Base-by-base conservation (phyloP, 2,113 vertebrate species). In the Peromyscus polionotus region DNA sequence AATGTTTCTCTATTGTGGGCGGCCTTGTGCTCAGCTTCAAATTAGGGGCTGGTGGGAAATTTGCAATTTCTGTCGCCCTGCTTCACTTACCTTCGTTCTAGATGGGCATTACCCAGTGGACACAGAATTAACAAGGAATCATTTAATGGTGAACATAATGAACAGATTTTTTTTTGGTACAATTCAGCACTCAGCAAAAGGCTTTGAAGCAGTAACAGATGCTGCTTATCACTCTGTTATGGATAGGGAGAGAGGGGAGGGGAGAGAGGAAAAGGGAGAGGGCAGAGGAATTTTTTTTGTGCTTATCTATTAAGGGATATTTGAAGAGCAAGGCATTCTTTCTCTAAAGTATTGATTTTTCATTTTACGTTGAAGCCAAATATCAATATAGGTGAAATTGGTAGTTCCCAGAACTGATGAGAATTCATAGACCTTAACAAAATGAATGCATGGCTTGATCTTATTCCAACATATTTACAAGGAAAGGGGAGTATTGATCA, bases 331-430 rank as follows among this genome's bases (percentile, higher is more conserved):
- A 94, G 63, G 24, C 28, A 86, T 70, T 83, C 73, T 98, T 97
- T 97, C 73, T 93, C 65, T 97, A 97, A 97, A 96, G 72, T 97
- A 97, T 93, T 97, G 97, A 97, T 97, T 97, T 98, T 96, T 94
- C 96, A 97, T 95, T 98, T 97, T 95, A 97, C 92, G 75, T 96
- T 98, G 84, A 65, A 97, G 94, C 75, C 95, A 97, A 97, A 96
- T 97, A 97, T 97, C 97, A 97, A 96, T 97, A 97, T 97, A 94
- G 86, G 87, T 96, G 96, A 97, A 96, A 96, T 77, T 97, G 96
- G 96, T 96, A 96, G 94, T 96, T 97, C 93, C 95, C 72, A 95
- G 96, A 98, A 92, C 93, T 98, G 95, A 96, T 97, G 96, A 97
- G 95, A 94, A 98, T 97, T 98, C 93, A 92, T 72, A 75, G 87